Percentiles rank a stretch among this genome's conserved stretches.
Evolutionary conservation across 2,113 vertebrate genomes (phyloP).

Genomic region (Acanthisitta chloris): DNA sequence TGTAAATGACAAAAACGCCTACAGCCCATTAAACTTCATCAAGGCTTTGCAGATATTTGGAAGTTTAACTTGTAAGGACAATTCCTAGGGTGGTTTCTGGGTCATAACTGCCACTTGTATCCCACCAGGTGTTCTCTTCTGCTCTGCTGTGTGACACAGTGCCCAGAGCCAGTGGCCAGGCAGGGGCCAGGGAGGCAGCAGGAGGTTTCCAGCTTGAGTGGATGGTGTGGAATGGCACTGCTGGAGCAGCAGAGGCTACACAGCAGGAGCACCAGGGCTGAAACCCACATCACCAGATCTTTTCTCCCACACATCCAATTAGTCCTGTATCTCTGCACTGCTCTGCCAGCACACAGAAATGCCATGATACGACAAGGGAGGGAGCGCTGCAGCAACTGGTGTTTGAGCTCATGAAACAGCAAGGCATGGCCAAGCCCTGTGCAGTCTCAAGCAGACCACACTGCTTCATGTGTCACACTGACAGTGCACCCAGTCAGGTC

Average conservation of each 20-base stretch:
- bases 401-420: neutral
- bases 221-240: rapidly evolving
- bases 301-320: neutral
- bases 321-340: neutral
- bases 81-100: neutral
- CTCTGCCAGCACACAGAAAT: neutral
- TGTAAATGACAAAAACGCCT: neutral
- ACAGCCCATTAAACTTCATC: neutral
- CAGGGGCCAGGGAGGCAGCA: neutral
- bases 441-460: rapidly evolving
- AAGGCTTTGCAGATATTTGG: neutral
- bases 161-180: neutral
- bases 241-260: rapidly evolving
- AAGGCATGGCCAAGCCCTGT: neutral
- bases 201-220: neutral
- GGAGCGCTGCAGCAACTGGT: neutral
- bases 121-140: neutral
- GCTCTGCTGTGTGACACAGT: too few relatives aligned
- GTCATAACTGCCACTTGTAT: neutral
- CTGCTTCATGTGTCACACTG: rapidly evolving
- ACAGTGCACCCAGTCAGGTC: rapidly evolving
- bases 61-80: neutral
- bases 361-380: rapidly evolving
- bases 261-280: neutral
- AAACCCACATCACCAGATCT: neutral